Evolutionary conservation across 2,888 invertebrate genomes (phyloP), one percentile per base, ranked within the genome.

Genomic region (Dasysyrphus albostriatus): DNA sequence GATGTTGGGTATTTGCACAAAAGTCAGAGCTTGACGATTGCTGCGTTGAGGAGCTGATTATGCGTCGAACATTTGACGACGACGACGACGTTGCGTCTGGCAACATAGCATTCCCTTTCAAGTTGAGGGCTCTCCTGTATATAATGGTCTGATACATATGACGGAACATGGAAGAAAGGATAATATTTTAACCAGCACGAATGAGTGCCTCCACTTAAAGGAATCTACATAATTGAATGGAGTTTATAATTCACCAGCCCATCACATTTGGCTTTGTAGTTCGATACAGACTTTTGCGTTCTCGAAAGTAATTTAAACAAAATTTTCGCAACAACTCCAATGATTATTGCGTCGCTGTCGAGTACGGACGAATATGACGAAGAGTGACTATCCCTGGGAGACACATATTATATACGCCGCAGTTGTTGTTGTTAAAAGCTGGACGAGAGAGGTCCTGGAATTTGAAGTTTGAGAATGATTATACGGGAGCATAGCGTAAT

Each of bases 151-250:
- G 34, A 32, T 29, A 16, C 34, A 24, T 24, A 24, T 24, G 24
- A 24, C 3, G 24, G 24, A 24, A 24, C n/a, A 16, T 59, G 14
- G 51, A 61, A 51, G 73, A 65, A 74, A 74, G 78, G 70, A 72
- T 84, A 76, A 80, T 54, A 54, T 72, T 76, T 80, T 76, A 81
- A 67, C 54, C 51, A 76, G 79, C 79, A 83, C 58, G 80, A 83
- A 79, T 76, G 76, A 81, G 61, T 84, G 67, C 76, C 72, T 81
- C 58, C 81, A 73, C 81, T 80, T 81, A 76, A 76, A 81, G 80
- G 84, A 81, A 72, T 80, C 84, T 69, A 73, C 84, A 84, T 84
- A 84, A 80, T 81, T 80, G 72, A 80, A 84, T 76, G 72, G 67
- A 77, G 75, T 84, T 67, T 73, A 76, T 81, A 65, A 81, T 61